Evolutionary conservation across 1,140 invertebrate genomes (phyloP).

Genomic region (Drosophila guanche): DNA sequence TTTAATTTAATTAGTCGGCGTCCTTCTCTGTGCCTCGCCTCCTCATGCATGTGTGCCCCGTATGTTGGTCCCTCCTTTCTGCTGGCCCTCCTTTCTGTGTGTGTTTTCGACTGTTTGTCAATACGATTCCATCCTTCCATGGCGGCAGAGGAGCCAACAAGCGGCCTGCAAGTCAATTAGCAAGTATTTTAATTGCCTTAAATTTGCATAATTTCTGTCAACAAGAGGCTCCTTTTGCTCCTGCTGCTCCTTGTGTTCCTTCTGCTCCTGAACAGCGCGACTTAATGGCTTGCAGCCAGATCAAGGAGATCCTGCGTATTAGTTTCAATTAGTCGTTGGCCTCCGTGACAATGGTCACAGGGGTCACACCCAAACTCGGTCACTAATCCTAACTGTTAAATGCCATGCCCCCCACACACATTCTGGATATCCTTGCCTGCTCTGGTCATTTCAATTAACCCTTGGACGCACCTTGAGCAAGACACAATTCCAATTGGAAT

Average conservation of each 20-base stretch:
- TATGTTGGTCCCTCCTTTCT: neutral
- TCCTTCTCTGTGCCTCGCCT: constrained; percentile 34
- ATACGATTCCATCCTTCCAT: constrained; percentile 37
- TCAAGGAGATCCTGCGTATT: constrained; percentile 57
- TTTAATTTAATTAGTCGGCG: constrained; percentile 77
- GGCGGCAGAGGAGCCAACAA: constrained; percentile 12
- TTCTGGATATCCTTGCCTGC: constrained; percentile 22
- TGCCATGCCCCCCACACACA: neutral
- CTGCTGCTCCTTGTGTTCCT: neutral
- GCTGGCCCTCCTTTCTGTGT: constrained; percentile 4
- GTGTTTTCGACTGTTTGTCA: constrained; percentile 58
- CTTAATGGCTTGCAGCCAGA: constrained; percentile 2
- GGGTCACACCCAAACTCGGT: constrained; percentile 25
- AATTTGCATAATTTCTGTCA: constrained; percentile 81
- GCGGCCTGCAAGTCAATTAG: constrained; percentile 72
- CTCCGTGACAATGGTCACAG: constrained; percentile 43
- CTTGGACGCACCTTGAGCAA: constrained; percentile 64
- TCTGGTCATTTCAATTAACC: constrained; percentile 77
- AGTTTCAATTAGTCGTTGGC: constrained; percentile 61
- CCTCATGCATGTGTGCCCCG: constrained; percentile 3
- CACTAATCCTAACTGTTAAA: constrained; percentile 47
- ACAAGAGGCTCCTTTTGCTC: constrained; percentile 32
- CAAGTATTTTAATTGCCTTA: constrained; percentile 81
- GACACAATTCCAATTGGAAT: constrained; percentile 65
- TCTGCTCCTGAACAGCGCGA: neutral